Percentiles rank a stretch among this genome's conserved stretches.
Evolutionary conservation across 2,113 vertebrate species (phyloP).

Genomic region (Uropsilus gracilis): DNA sequence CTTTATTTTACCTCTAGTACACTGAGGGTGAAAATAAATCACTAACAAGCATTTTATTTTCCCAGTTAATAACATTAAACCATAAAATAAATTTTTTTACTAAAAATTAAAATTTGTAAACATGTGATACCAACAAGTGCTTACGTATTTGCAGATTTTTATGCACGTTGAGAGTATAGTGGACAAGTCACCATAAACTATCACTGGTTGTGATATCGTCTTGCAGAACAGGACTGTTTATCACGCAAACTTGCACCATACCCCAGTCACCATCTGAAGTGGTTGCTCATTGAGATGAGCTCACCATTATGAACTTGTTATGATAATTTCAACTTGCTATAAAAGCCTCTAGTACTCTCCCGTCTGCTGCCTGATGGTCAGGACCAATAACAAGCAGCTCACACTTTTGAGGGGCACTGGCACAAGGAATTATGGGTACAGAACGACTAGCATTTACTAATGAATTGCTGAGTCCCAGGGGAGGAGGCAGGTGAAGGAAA

Average conservation of each 20-base stretch:
- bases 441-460: background rate
- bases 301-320: background rate
- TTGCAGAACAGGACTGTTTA: background rate
- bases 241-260: no score
- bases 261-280: background rate
- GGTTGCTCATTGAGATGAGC: background rate
- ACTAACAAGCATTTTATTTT: background rate
- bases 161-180: background rate
- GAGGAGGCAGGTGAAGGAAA: background rate
- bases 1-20: background rate
- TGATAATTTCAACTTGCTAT: background rate
- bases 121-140: background rate
- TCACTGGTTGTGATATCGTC: no score
- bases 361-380: background rate
- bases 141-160: background rate
- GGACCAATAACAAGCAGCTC: background rate
- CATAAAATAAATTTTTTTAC: background rate
- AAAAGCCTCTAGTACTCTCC: background rate
- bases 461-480: background rate
- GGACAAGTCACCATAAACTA: background rate
- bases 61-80: background rate
- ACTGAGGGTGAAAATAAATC: background rate
- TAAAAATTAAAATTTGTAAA: conserved; percentile 2
- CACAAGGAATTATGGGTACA: background rate
- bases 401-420: background rate